Conservation (phyloP, 2,888 invertebrate species). For the Branchipolynoe longqiensis region DNA sequence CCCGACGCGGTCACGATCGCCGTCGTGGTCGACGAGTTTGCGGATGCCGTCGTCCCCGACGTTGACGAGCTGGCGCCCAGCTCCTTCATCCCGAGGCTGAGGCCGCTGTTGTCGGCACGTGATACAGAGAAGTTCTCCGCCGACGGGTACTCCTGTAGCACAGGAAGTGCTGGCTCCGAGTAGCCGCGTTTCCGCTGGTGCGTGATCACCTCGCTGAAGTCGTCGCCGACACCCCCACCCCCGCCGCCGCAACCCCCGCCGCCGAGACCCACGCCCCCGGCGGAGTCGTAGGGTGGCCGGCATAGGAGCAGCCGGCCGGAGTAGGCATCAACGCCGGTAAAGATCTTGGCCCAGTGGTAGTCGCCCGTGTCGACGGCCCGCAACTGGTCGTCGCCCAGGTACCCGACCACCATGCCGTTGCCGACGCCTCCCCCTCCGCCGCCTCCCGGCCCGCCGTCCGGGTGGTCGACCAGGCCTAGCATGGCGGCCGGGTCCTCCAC, state of each 20-base stretch:
- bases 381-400: conserved; percentile 36
- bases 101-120: conserved; percentile 34
- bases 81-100: conserved; percentile 36
- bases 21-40: no score
- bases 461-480: not conserved
- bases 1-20: no score
- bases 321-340: conserved; percentile 17
- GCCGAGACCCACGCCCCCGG: not conserved
- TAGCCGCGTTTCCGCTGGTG: conserved; percentile 44
- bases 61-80: not conserved
- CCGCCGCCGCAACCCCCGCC: not conserved
- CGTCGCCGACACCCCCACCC: not conserved
- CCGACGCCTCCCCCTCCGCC: not conserved
- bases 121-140: conserved; percentile 58
- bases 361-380: conserved; percentile 18
- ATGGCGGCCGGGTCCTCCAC: no score
- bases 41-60: no score
- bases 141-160: conserved; percentile 50
- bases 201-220: not conserved
- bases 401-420: not conserved
- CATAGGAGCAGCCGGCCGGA: conserved; percentile 8
- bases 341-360: conserved; percentile 33
- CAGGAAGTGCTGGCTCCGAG: conserved; percentile 54
- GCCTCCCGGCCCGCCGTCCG: not conserved
- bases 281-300: not conserved